phyloP scores from a whole-genome alignment of 2,797 vertebrate species.

The Sparidentex hasta region DNA sequence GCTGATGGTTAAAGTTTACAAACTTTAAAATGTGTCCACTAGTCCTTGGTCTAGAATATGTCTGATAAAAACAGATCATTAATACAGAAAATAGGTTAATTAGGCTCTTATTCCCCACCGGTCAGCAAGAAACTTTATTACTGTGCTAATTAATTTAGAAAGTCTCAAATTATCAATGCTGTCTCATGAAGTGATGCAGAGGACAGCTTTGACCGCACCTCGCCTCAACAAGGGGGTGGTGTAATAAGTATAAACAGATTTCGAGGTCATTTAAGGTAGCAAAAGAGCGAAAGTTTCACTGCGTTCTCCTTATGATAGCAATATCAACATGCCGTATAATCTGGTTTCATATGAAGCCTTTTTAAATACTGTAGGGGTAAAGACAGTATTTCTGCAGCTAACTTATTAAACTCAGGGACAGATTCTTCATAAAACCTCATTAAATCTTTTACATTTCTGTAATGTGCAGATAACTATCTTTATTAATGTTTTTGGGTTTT shows the following conservation, averaged over 20 bases:
- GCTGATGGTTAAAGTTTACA: constrained; percentile 37
- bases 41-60: constrained; percentile 69
- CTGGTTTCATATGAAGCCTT: background rate
- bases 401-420: constrained; percentile 10
- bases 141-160: constrained; percentile 83
- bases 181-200: constrained; percentile 66
- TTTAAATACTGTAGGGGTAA: background rate
- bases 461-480: too few species aligned
- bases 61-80: constrained; percentile 79
- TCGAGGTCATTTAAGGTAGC: constrained; percentile 10
- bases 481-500: too few species aligned
- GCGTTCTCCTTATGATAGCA: background rate
- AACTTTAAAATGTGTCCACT: constrained; percentile 51
- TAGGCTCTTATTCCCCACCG: constrained; percentile 83
- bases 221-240: constrained; percentile 1
- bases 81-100: constrained; percentile 85
- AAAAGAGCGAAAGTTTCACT: background rate
- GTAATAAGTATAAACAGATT: constrained; percentile 10
- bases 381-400: background rate
- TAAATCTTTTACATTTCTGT: background rate
- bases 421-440: background rate
- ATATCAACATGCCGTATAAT: constrained; percentile 3
- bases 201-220: constrained; percentile 25
- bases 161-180: constrained; percentile 78
- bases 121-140: constrained; percentile 81